Percentiles rank a stretch among this genome's conserved stretches.
These are phyloP conservation scores for Drosophila ezoana DNA, from an alignment of 2,888 invertebrate genomes.

Conservation along the genomic window DNA sequence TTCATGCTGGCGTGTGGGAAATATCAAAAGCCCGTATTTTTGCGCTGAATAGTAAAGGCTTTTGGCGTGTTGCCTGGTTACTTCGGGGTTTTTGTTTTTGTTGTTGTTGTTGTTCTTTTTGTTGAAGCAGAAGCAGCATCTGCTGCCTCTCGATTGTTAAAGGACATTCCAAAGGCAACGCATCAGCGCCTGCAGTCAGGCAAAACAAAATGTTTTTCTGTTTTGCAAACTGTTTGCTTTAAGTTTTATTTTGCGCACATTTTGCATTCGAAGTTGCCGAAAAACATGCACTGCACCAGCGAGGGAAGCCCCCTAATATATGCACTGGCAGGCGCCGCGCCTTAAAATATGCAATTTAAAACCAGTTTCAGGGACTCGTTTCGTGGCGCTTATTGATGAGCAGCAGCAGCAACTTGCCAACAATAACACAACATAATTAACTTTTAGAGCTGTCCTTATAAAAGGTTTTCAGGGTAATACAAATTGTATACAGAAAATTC, in stretches of 20 bases:
- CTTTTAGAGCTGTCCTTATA: not conserved
- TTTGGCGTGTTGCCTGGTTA: slow-evolving; percentile 12
- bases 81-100: not conserved
- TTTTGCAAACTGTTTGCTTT: slow-evolving; percentile 6
- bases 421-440: slow-evolving; percentile 14
- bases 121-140: not conserved
- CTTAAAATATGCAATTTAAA: slow-evolving; percentile 13
- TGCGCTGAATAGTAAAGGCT: not conserved
- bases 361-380: not conserved
- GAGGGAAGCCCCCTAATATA: slow-evolving; percentile 20
- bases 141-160: slow-evolving; percentile 8
- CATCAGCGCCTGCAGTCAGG: slow-evolving; percentile 6
- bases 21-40: slow-evolving; percentile 24
- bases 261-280: slow-evolving; percentile 12
- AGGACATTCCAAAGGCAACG: slow-evolving; percentile 3
- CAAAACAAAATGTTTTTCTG: slow-evolving; percentile 3
- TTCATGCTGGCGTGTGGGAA: not conserved
- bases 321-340: slow-evolving; percentile 24
- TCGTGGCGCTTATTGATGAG: slow-evolving; percentile 6
- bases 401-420: not conserved
- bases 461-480: not conserved
- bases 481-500: not conserved
- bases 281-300: slow-evolving; percentile 4
- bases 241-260: slow-evolving; percentile 1
- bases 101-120: not conserved